A percentile compares a stretch with the other conserved stretches of the same genome.
Evolutionary conservation across 1,140 invertebrate genomes (phyloP).

Genomic region (Diabrotica undecimpunctata): DNA sequence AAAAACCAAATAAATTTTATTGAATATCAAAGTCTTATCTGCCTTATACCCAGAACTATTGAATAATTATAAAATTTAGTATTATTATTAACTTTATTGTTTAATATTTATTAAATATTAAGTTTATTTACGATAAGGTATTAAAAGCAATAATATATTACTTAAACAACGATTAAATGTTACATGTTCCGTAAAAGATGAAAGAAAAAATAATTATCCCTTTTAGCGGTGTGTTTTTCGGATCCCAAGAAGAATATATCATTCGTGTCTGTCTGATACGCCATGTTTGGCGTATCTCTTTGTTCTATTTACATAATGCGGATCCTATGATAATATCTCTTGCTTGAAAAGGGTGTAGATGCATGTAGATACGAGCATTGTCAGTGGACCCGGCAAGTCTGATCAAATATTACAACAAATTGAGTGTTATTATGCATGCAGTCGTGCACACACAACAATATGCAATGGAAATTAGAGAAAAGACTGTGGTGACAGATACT

Average conservation of each 20-base stretch:
- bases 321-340: constrained; percentile 14
- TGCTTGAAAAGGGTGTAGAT: constrained; percentile 8
- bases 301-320: constrained; percentile 14
- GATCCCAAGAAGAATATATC: constrained; percentile 6
- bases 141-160: too few relatives aligned
- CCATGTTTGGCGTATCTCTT: constrained; percentile 13
- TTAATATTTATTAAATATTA: too few relatives aligned
- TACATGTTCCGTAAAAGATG: too few relatives aligned
- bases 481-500: neutral
- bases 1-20: too few relatives aligned
- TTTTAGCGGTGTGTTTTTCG: constrained; percentile 6
- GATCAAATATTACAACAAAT: constrained; percentile 10
- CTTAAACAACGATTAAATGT: too few relatives aligned
- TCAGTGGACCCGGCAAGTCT: constrained; percentile 4
- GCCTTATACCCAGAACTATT: too few relatives aligned
- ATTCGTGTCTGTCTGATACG: constrained; percentile 7
- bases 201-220: constrained; percentile 7
- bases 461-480: constrained; percentile 1
- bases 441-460: neutral
- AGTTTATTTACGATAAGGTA: too few relatives aligned
- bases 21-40: too few relatives aligned
- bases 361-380: constrained; percentile 8
- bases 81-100: too few relatives aligned
- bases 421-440: constrained; percentile 6
- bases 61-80: too few relatives aligned